Evolutionary conservation across 2,797 vertebrate species (phyloP), one percentile per base, ranked within the genome.

Genomic region (Hybognathus amarus): DNA sequence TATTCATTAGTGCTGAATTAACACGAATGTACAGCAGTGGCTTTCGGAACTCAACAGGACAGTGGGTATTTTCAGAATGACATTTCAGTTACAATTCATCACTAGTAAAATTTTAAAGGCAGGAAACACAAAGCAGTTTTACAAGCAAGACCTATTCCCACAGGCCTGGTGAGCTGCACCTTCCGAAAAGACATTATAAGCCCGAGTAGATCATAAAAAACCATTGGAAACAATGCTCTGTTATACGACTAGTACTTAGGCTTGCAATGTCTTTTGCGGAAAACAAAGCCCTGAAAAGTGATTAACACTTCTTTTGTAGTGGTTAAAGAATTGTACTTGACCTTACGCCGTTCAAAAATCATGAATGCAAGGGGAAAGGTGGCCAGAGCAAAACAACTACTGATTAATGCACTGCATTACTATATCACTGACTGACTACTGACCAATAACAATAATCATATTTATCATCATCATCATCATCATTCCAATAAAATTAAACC

Each of bases 1-100:
- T 77, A 52, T 87, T 79, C 85, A 66, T 80, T 77, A 56, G 38
- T 83, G 56, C 73, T 78, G 77, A 15, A 78, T 56, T 27, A 11
- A 40, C 70, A 83, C 70, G 18, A 79, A 79, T 52, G 47, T 33
- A 38, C 66, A 78, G 61, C 71, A n/a, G 17, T 27, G 61, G 52
- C 70, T 84, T 59, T 59, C n/a, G 75, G 79, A 81, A 81, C 30
- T 59, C 24, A 68, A 47, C 64, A 52, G 73, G 64, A 84, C 83
- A 79, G 77, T 33, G 70, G 77, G 8, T 79, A 79, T 81, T 84
- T 56, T 78, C 77, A 61, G 18, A 85, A 56, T 18, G 52, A 50
- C 18, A 42, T 38, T 74, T 30, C 50, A 47, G 67, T 69, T 59
- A 61, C 56, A 67, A 75, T 83, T 77, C 27, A 64, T 74, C 67